These are phyloP conservation scores for Gambusia affinis DNA, from an alignment of 2,113 vertebrate genomes.

Conservation along the genomic window DNA sequence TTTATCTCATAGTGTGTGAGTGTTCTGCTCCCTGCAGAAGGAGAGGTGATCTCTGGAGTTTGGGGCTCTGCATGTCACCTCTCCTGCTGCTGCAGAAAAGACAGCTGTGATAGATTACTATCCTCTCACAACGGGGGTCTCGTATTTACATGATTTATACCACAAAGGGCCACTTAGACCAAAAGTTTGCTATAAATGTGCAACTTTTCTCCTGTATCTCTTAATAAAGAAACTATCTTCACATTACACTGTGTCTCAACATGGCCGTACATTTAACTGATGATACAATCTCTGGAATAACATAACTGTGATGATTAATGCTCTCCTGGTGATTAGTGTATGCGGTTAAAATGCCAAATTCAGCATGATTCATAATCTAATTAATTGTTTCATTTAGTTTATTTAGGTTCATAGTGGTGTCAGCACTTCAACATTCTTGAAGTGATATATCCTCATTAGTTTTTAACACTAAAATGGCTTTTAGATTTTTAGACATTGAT, in stretches of 20 bases:
- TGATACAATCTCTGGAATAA: conserved; percentile 31
- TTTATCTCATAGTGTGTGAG: conserved; percentile 51
- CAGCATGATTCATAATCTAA: conserved; percentile 14
- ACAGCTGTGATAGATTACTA: conserved; percentile 35
- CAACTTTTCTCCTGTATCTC: conserved; percentile 8
- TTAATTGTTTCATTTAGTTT: not conserved
- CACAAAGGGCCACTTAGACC: conserved; percentile 3
- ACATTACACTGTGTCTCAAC: conserved; percentile 14
- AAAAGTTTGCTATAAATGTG: conserved; percentile 10
- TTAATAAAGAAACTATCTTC: conserved; percentile 35
- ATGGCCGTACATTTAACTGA: conserved; percentile 16
- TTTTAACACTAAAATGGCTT: not conserved
- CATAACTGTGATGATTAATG: conserved; percentile 18
- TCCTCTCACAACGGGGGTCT: conserved; percentile 7
- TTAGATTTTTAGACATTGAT: not conserved
- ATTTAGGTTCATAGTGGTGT: conserved; percentile 1
- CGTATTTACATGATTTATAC: conserved; percentile 26
- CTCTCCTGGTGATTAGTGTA: conserved; percentile 7
- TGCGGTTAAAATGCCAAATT: conserved; percentile 2
- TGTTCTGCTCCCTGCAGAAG: conserved; percentile 31
- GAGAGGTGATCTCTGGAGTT: conserved; percentile 51
- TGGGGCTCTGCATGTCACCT: conserved; percentile 18
- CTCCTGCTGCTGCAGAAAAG: conserved; percentile 22
- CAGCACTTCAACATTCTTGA: not conserved
- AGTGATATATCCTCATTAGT: not conserved